These are phyloP conservation scores for Oscarella lobularis DNA, from an alignment of 37 sponge, comb jelly and placozoan species.

Conservation along the genomic window DNA sequence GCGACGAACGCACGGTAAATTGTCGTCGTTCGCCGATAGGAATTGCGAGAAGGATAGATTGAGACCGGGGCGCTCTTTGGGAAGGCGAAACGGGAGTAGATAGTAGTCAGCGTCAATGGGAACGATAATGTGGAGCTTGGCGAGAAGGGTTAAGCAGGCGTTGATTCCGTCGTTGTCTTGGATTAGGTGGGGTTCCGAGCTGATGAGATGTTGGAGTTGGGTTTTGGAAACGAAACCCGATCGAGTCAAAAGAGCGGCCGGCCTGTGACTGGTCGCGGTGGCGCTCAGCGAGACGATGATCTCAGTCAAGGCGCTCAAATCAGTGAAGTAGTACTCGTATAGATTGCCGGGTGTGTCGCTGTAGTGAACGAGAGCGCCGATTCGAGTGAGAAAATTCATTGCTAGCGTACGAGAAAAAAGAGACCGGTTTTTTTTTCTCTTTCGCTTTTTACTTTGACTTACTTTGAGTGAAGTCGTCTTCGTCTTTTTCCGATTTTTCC, in stretches of 20 bases:
- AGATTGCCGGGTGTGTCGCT: not conserved
- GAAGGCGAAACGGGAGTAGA: not conserved
- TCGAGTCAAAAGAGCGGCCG: too few relatives aligned
- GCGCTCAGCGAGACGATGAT: not conserved
- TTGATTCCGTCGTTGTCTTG: not conserved
- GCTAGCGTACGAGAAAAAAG: too few relatives aligned
- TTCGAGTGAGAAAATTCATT: not conserved
- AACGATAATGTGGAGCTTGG: not conserved
- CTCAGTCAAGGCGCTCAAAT: not conserved
- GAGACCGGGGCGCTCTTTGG: not conserved
- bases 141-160: not conserved
- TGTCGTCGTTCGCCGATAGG: not conserved
- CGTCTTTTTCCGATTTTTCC: too few relatives aligned
- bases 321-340: not conserved
- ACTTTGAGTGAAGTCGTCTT: not conserved
- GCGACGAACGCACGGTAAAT: not conserved
- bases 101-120: not conserved
- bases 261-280: not conserved
- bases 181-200: not conserved
- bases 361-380: not conserved
- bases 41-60: not conserved
- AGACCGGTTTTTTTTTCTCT: too few relatives aligned
- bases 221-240: too few relatives aligned
- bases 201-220: too few relatives aligned
- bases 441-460: too few relatives aligned